Evolutionary conservation across 2,888 invertebrate genomes (phyloP).

Genomic region (Yponomeuta cagnagella): DNA sequence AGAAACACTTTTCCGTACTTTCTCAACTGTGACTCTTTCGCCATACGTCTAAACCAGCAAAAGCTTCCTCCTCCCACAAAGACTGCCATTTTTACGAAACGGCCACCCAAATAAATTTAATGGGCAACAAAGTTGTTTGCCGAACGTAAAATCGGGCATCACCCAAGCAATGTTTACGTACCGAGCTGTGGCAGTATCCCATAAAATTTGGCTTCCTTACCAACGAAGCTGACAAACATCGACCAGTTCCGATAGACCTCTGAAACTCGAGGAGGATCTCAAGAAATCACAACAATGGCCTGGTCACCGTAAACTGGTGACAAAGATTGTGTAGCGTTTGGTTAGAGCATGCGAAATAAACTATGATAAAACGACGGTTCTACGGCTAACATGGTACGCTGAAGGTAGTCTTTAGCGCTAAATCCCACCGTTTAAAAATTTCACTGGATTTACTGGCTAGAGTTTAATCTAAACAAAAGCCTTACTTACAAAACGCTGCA

Average conservation of each 20-base stretch:
- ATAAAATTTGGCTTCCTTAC: conserved; percentile 64
- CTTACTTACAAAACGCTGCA: too few species aligned
- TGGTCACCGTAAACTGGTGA: neutral
- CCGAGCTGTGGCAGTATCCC: conserved; percentile 53
- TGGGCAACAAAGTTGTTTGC: conserved; percentile 12
- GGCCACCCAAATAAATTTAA: conserved; percentile 14
- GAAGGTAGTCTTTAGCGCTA: conserved; percentile 7
- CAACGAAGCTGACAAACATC: conserved; percentile 35
- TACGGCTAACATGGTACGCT: neutral
- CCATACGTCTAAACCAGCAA: neutral
- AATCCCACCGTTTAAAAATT: conserved; percentile 3
- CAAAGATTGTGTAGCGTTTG: neutral
- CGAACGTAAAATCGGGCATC: conserved; percentile 10
- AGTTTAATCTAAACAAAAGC: neutral
- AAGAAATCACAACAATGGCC: neutral
- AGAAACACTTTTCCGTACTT: neutral
- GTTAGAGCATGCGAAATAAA: conserved; percentile 53
- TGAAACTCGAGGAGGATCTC: neutral
- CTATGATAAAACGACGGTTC: conserved; percentile 54
- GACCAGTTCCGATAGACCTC: conserved; percentile 28
- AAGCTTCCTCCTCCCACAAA: neutral
- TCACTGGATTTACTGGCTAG: neutral
- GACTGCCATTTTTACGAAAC: neutral
- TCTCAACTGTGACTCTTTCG: neutral
- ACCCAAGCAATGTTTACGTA: conserved; percentile 36